Evolutionary conservation across 2,888 invertebrate genomes (phyloP), one percentile per base, ranked within the genome.

Genomic region (Aquatica leii): DNA sequence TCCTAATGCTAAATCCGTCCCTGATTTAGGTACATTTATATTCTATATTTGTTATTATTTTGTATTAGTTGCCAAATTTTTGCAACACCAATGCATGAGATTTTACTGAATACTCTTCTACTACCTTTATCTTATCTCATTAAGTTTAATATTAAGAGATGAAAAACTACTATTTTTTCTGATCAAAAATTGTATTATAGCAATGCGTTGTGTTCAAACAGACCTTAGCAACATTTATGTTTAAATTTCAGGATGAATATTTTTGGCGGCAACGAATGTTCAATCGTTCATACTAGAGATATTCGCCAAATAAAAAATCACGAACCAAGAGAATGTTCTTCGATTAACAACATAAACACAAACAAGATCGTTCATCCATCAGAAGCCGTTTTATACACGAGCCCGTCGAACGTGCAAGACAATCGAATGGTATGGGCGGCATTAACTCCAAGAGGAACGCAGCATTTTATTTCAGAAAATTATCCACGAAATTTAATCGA

Each of bases 401-500:
- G 76, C 4, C 67, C 71, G 2, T 65, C 70, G 1, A 72, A 64
- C 61, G 65, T 76, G 51, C 79, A 77, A 31, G 81, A 81, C 61
- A 82, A 82, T 63, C 74, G 81, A 15, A 79, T 80, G 79, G 80
- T 82, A 48, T 94, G 94, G 94, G 94, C 94, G 0, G 92, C 94
- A 0, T 81, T 94, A 8, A 93, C 93, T 0, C 93, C 93, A 0
- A 86, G 92, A 15, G 93, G 92, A 11, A 93, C 93, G 0, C 85
- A 91, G 17, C 93, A 93, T 80, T 92, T 90, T 77, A 88, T 90
- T 59, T 87, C 89, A 0, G 87, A 88, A 77, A 86, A 85, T 20
- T 87, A 87, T 78, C 87, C 87, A 0, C 84, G 85, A 65, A 88
- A 88, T 73, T 68, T 80, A 41, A 77, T 80, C 49, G 77, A 78